These are phyloP conservation scores for Camponotus floridanus DNA, from an alignment of 1,140 invertebrate species.

Conservation along the genomic window DNA sequence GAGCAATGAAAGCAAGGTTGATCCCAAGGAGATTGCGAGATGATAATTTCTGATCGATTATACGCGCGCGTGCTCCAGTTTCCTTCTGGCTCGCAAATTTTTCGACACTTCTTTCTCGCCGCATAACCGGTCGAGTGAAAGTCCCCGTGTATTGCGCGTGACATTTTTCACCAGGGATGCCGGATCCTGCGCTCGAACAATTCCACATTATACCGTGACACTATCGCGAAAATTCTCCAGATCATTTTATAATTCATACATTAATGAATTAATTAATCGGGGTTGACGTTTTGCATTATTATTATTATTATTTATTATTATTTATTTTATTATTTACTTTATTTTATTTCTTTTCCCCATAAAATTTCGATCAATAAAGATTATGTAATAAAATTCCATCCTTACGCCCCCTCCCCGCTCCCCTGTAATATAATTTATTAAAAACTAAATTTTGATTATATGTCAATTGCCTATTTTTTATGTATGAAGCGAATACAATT, in stretches of 20 bases:
- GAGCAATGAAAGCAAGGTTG: conserved; percentile 84
- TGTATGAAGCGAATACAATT: neutral
- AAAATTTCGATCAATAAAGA: neutral
- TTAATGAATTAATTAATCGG: neutral
- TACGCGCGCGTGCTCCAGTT: conserved; percentile 76
- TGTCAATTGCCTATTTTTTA: neutral
- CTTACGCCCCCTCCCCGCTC: neutral
- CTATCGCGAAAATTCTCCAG: neutral
- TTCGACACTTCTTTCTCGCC: conserved; percentile 66
- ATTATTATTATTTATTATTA: no score
- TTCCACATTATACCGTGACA: conserved; percentile 13
- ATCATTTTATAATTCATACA: neutral
- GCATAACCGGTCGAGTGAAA: conserved; percentile 59
- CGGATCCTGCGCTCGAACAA: conserved; percentile 24
- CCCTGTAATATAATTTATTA: neutral
- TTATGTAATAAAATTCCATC: neutral
- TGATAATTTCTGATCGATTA: conserved; percentile 80
- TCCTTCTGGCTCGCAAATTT: conserved; percentile 72
- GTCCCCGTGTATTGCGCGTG: conserved; percentile 24
- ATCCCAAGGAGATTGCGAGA: conserved; percentile 80
- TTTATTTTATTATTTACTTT: no score
- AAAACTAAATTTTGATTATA: neutral
- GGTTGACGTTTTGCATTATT: neutral
- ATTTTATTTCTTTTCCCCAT: no score
- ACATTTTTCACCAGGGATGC: conserved; percentile 57